Evolutionary conservation across 2,113 vertebrate species (phyloP).

Genomic region (Pedionomus torquatus): DNA sequence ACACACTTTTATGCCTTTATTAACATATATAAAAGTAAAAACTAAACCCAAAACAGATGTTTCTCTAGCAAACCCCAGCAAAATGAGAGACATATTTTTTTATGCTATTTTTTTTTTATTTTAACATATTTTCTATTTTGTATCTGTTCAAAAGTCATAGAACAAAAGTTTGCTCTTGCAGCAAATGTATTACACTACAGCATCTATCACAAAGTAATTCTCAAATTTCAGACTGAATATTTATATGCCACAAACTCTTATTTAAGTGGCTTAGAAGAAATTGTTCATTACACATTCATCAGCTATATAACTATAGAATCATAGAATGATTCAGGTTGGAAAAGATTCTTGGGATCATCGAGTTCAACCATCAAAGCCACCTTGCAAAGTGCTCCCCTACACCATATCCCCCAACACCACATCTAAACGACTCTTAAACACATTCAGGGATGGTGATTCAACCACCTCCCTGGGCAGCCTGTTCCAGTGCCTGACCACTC

Average conservation of each 20-base stretch:
- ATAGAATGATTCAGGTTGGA: no score
- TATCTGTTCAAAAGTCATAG: not conserved
- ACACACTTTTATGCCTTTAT: not conserved
- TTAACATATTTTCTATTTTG: not conserved
- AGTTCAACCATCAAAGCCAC: no score
- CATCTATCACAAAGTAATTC: not conserved
- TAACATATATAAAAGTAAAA: not conserved
- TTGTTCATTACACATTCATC: not conserved
- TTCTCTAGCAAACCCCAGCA: no score
- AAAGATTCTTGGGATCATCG: no score
- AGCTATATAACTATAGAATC: not conserved
- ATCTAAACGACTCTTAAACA: no score
- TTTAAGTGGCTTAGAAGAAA: not conserved
- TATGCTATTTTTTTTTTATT: not conserved
- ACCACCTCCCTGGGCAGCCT: no score
- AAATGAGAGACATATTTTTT: not conserved
- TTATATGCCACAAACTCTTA: not conserved
- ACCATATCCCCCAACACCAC: no score
- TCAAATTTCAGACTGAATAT: not conserved
- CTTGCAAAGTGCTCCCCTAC: no score
- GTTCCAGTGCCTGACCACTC: no score
- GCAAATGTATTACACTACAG: not conserved
- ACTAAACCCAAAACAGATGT: not conserved
- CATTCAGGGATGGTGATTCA: no score
- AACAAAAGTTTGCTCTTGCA: not conserved